Evolutionary conservation across 2,888 invertebrate species (phyloP), one percentile per base, ranked within the genome.

Genomic region (Didymodactylos carnosus): DNA sequence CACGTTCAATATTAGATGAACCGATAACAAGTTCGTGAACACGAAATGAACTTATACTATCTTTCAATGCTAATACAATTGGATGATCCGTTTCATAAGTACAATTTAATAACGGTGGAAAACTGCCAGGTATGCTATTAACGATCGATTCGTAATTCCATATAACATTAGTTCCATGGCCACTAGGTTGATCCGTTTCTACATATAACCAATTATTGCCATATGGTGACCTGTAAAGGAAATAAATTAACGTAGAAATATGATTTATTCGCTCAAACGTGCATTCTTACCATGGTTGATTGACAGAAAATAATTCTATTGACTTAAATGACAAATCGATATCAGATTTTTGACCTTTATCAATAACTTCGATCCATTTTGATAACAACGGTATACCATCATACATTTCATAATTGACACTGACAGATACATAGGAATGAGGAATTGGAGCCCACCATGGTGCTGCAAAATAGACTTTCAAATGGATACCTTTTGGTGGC

Each of bases 351-450:
- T 69, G 23, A 39, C 43, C 41, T 29, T 46, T 41, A 72, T 39
- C 72, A 16, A 51, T 25, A 0, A 43, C 69, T n/a, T 69, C 49
- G n/a, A 77, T 23, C 77, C 77, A 77, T 71, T 77, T 77, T 16
- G 71, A 23, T 23, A 77, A 39, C 41, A 77, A 62, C 25, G 77
- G 77, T 39, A 77, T 71, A 8, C 77, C 77, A 71, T 75, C 77
- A 69, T 77, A 77, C 53, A 77, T 75, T 43, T 77, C 77, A 72
- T 77, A 77, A 39, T 76, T 76, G 8, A 77, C 75, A 25, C 70
- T 74, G 6, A 77, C 76, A 14, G 35, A 70, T 14, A 77, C 72
- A 25, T 25, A 39, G 41, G 75, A 70, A 73, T 77, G 77, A 35
- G 43, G 39, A 11, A 29, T 19, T 14, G 77, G 77, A 35, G 77